A percentile compares a stretch with the other conserved stretches of the same genome.
Conservation (phyloP, 2,797 vertebrate species). For the Pipistrellus pygmaeus region DNA sequence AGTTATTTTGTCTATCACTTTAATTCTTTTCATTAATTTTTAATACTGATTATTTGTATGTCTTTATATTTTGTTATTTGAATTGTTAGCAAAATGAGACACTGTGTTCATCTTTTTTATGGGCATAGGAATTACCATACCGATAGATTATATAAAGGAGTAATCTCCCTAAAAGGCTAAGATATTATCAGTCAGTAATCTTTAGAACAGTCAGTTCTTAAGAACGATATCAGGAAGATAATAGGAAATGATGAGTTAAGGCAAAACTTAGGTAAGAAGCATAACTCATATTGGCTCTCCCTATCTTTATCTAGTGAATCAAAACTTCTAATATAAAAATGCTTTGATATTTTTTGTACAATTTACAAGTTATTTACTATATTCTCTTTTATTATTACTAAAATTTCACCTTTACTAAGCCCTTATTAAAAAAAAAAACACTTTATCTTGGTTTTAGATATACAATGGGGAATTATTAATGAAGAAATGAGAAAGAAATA, state of each 20-base stretch:
- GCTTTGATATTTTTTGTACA: background rate
- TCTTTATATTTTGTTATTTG: constrained; percentile 3
- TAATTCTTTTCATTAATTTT: background rate
- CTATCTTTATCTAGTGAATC: background rate
- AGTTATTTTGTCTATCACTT: background rate
- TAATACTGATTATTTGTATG: background rate
- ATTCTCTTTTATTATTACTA: background rate
- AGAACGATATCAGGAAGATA: background rate
- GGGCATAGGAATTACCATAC: background rate
- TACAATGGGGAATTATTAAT: background rate
- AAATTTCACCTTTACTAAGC: constrained; percentile 5
- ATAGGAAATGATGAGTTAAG: constrained; percentile 15
- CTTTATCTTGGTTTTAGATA: background rate
- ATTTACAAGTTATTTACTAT: background rate
- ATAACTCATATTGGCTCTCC: background rate
- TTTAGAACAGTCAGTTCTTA: background rate
- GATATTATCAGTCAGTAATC: background rate
- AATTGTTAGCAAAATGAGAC: constrained; percentile 35
- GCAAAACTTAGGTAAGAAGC: background rate
- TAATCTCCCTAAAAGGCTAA: constrained; percentile 14
- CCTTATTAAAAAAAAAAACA: constrained; percentile 1
- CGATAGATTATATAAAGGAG: background rate
- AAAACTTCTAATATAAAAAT: background rate
- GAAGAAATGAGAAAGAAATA: background rate
- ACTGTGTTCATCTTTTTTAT: background rate